Conservation (phyloP, 2,113 vertebrate genomes). For the Ellobius talpinus region DNA sequence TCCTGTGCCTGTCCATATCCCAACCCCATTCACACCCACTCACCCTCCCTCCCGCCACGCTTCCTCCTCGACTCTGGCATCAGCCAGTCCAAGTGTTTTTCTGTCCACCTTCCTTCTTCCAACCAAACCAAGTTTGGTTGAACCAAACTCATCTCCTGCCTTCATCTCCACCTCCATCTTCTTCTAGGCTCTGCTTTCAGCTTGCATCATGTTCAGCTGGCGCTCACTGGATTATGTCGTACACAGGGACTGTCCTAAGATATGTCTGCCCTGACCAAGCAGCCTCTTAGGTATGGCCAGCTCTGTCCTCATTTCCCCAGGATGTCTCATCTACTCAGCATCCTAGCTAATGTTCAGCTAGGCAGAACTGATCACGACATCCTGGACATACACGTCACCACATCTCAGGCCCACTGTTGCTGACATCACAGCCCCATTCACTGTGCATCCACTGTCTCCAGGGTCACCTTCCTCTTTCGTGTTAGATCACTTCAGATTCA, state of each 20-base stretch:
- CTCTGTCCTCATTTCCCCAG: not conserved
- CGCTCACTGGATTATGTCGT: not conserved
- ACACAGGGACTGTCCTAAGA: not conserved
- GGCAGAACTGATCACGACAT: too few species aligned
- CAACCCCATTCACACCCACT: too few species aligned
- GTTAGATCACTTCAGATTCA: not conserved
- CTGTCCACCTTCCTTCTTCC: not conserved
- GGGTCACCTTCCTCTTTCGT: not conserved
- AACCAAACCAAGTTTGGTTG: not conserved
- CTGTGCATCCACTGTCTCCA: not conserved
- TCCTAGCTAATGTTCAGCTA: accelerated
- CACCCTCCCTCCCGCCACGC: accelerated
- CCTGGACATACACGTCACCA: accelerated
- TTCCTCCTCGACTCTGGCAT: not conserved
- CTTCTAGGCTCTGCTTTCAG: not conserved
- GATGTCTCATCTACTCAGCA: not conserved
- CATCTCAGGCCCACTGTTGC: accelerated
- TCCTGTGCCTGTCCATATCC: accelerated
- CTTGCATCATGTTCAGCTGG: not conserved
- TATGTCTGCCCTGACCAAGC: too few species aligned
- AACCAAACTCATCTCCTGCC: too few species aligned
- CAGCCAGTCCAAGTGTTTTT: too few species aligned
- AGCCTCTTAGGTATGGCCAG: not conserved
- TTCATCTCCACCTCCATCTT: accelerated
- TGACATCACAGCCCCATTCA: not conserved